Evolutionary conservation across 1,140 invertebrate species (phyloP), one percentile per base, ranked within the genome.

Genomic region (Drosophila lacteicornis): DNA sequence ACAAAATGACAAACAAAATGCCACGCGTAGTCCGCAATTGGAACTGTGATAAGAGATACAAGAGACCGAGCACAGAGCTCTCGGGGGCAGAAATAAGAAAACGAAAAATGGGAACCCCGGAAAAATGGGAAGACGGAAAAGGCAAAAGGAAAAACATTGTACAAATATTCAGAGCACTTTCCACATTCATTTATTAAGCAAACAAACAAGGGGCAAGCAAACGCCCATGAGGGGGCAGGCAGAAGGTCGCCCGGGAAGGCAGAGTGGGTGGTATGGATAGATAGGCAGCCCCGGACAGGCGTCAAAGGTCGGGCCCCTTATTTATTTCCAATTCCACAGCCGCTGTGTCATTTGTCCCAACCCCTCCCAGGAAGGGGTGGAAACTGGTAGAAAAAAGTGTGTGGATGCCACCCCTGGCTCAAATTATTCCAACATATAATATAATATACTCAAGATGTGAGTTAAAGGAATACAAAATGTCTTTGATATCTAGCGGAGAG

Each of bases 121-220:
- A 13, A 36, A 19, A 45, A 17, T 9, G 13, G 7, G 25, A 25
- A 25, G 19, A 42, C 15, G n/a, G 8, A 33, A 15, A 53, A 17
- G 50, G 51, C 33, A 38, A 53, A 69, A 66, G 30, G 43, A 59
- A 82, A 65, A 75, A 70, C 74, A 71, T 76, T 86, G 82, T 75
- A 70, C 70, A 86, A 86, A 86, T 82, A 86, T 86, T 86, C 67
- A 58, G 78, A 87, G 67, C 80, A 79, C 69, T 86, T 86, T 85
- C 55, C 65, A 61, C 79, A 60, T 85, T 86, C 75, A 85, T 79
- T 79, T 79, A 71, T 82, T 86, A 75, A 57, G 75, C 83, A 86
- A 81, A 86, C 62, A 85, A 80, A 75, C 42, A 56, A 69, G 19
- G 11, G 33, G 27, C 19, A 50, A 42, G 25, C 19, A 50, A 42